Conservation (phyloP, 1,140 invertebrate genomes). For the Eueides isabella region DNA sequence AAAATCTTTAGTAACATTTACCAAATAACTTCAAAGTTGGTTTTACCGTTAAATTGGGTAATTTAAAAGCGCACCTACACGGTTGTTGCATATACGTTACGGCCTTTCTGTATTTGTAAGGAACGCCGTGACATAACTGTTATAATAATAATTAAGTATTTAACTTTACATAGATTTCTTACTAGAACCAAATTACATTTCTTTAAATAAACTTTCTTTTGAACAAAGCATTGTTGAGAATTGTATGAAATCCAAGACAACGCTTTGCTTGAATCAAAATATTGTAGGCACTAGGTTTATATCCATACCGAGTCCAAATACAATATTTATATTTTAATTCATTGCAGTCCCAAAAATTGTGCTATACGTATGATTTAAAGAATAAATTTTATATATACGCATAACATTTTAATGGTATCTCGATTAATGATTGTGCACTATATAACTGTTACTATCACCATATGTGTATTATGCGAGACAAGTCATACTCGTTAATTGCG, state of each 20-base stretch:
- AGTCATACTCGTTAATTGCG: constrained; percentile 62
- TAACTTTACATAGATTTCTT: not conserved
- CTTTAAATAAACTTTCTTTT: not conserved
- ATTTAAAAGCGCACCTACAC: constrained; percentile 66
- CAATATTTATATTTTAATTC: not conserved
- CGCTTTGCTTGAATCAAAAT: not conserved
- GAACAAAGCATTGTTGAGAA: not conserved
- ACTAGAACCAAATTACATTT: not conserved
- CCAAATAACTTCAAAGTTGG: constrained; percentile 38
- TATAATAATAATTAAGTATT: constrained; percentile 56
- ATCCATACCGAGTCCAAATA: not conserved
- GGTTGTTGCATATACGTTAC: constrained; percentile 60
- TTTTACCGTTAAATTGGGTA: constrained; percentile 76
- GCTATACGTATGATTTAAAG: not conserved
- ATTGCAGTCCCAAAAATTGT: not conserved
- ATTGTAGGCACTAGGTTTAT: not conserved
- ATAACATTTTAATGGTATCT: not conserved
- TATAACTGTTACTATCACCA: constrained; percentile 58
- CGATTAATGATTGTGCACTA: constrained; percentile 21
- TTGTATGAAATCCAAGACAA: not conserved
- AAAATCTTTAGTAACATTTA: constrained; percentile 43
- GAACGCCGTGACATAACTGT: constrained; percentile 63
- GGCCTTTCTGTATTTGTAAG: constrained; percentile 31
- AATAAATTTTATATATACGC: not conserved
- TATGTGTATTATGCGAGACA: constrained; percentile 58